These are phyloP conservation scores for Rhodophaea formosa DNA, from an alignment of 2,888 invertebrate species.

Conservation along the genomic window DNA sequence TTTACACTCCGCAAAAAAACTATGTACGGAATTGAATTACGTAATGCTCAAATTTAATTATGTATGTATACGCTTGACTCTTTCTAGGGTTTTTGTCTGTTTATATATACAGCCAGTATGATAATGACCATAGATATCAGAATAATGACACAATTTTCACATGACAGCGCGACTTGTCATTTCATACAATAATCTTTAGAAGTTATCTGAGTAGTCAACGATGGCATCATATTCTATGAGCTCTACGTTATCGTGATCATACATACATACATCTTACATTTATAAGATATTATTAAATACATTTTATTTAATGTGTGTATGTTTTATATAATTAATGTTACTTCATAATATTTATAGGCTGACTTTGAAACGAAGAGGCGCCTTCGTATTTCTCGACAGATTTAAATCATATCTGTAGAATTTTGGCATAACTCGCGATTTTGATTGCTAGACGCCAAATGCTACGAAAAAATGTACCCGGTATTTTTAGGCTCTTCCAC, in stretches of 20 bases:
- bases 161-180: too few species aligned
- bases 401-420: conserved; percentile 1
- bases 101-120: too few species aligned
- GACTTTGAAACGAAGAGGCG: background rate
- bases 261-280: too few species aligned
- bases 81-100: background rate
- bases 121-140: too few species aligned
- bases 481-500: background rate
- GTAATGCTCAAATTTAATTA: background rate
- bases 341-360: background rate
- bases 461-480: background rate
- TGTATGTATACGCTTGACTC: too few species aligned
- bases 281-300: too few species aligned
- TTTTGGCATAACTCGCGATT: conserved; percentile 3
- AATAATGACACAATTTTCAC: too few species aligned
- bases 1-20: background rate
- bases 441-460: background rate
- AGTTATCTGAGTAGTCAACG: too few species aligned
- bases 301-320: background rate
- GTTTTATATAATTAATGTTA: background rate
- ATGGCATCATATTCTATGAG: too few species aligned
- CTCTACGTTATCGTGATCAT: too few species aligned
- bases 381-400: background rate
- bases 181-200: too few species aligned
- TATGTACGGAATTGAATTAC: background rate